Percentiles rank a stretch among this genome's conserved stretches.
phyloP scores from a whole-genome alignment of 2,888 invertebrate species.

The Tipula helvola region DNA sequence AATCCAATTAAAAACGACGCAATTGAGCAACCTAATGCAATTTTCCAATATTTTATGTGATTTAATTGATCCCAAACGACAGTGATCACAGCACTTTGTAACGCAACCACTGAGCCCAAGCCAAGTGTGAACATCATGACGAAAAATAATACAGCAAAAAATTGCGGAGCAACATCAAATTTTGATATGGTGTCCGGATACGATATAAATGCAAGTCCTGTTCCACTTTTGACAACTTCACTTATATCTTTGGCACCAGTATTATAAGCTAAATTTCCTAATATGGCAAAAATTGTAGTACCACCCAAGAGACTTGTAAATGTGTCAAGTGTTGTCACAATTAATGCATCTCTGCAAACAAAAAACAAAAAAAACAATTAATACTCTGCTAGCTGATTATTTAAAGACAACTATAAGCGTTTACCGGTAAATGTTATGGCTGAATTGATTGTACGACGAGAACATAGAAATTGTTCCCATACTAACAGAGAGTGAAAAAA shows the following conservation, averaged over 20 bases:
- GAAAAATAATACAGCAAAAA: slow-evolving; percentile 68
- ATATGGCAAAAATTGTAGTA: slow-evolving; percentile 66
- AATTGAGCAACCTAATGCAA: slow-evolving; percentile 43
- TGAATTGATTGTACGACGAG: slow-evolving; percentile 61
- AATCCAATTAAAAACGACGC: slow-evolving; percentile 51
- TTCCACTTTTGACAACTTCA: slow-evolving; percentile 57
- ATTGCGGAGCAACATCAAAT: slow-evolving; percentile 60
- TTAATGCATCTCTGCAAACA: slow-evolving; percentile 56
- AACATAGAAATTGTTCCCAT: slow-evolving; percentile 68
- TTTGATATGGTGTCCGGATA: slow-evolving; percentile 74
- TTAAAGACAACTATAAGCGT: neutral
- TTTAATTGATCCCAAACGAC: slow-evolving; percentile 57
- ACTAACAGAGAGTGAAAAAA: slow-evolving; percentile 64
- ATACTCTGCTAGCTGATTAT: neutral
- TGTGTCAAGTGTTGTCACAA: slow-evolving; percentile 69
- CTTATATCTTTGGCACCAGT: slow-evolving; percentile 42
- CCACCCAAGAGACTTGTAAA: slow-evolving; percentile 70
- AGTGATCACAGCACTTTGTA: slow-evolving; percentile 54
- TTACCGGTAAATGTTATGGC: slow-evolving; percentile 56
- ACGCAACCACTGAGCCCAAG: slow-evolving; percentile 60
- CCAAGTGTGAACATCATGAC: slow-evolving; percentile 70
- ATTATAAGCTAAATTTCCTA: slow-evolving; percentile 64
- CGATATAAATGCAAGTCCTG: slow-evolving; percentile 68
- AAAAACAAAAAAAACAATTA: neutral
- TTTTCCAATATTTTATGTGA: slow-evolving; percentile 42